A percentile compares a stretch with the other conserved stretches of the same genome.
phyloP scores from a whole-genome alignment of 2,888 invertebrate species.

The Pristionchus mayeri region DNA sequence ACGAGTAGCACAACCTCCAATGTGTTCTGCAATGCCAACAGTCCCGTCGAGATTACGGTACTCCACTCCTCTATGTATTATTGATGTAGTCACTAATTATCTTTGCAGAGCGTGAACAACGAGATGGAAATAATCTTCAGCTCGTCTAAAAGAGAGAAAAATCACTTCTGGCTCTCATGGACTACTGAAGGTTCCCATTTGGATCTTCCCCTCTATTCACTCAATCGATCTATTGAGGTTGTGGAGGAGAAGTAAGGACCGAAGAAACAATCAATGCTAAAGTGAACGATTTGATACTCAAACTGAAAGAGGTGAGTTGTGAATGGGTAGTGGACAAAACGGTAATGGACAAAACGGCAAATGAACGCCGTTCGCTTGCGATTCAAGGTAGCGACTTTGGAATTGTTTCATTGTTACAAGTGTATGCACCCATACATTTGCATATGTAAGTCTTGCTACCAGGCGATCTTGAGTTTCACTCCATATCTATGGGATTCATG shows the following conservation, averaged over 20 bases:
- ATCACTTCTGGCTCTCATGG: conserved; percentile 75
- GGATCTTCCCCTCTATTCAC: background rate
- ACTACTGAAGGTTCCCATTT: conserved; percentile 63
- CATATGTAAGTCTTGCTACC: no score
- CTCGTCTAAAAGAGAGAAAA: conserved; percentile 56
- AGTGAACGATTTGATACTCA: background rate
- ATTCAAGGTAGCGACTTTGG: no score
- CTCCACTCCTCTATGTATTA: background rate
- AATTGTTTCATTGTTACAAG: no score
- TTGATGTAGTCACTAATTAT: background rate
- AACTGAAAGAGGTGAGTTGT: conserved; percentile 23
- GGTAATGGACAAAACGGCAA: no score
- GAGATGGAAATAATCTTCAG: conserved; percentile 61
- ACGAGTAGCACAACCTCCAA: conserved; percentile 51
- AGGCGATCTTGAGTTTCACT: no score
- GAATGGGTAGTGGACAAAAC: no score
- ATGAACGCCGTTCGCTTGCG: background rate
- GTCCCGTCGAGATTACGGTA: conserved; percentile 51
- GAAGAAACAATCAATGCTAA: background rate
- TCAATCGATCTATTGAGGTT: conserved; percentile 13
- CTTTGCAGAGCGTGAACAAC: conserved; percentile 56
- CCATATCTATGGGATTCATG: no score
- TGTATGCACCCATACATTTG: no score
- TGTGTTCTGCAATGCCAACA: conserved; percentile 32
- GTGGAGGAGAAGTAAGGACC: conserved; percentile 32